Conservation (phyloP, 2,797 vertebrate species). For the Microhierax caerulescens region DNA sequence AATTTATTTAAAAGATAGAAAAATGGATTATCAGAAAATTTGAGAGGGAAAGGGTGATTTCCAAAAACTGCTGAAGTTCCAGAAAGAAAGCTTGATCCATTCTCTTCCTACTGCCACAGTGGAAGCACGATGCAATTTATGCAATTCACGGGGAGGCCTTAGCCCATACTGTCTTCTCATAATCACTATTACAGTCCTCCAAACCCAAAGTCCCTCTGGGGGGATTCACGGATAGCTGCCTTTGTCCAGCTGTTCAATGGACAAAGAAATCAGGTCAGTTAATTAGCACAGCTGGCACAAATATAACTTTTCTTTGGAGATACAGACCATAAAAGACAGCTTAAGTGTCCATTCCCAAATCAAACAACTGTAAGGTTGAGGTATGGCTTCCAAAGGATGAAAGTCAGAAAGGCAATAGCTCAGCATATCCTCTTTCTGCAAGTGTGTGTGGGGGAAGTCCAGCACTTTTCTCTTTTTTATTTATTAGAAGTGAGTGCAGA, state of each 20-base stretch:
- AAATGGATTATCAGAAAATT: neutral
- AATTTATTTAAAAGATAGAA: neutral
- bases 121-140: neutral
- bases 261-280: neutral
- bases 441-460: neutral
- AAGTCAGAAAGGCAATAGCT: neutral
- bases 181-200: neutral
- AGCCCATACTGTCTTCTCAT: neutral
- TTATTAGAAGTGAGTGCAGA: conserved; percentile 31
- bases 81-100: neutral
- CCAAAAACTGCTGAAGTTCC: neutral
- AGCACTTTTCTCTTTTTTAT: neutral
- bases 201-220: neutral
- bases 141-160: neutral
- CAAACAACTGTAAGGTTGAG: neutral
- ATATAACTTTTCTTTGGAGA: neutral
- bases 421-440: neutral
- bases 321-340: neutral
- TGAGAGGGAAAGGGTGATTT: neutral
- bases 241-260: neutral
- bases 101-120: neutral
- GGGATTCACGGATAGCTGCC: neutral
- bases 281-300: neutral
- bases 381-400: neutral
- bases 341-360: neutral